Base-by-base conservation (phyloP, 2,113 vertebrate species). In the Ciconia boyciana region DNA sequence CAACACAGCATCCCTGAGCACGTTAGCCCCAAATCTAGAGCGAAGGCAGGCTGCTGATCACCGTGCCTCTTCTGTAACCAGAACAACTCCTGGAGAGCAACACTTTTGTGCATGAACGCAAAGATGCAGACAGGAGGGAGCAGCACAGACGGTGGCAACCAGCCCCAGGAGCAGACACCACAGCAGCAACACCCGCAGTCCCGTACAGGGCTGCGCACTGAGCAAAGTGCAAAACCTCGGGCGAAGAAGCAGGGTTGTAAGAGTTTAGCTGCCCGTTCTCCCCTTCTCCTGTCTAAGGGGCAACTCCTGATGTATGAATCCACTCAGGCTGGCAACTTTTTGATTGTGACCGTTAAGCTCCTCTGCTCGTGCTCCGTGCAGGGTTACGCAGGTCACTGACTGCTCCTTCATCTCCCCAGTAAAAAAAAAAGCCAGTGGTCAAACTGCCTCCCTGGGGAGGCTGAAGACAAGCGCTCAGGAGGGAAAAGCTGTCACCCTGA, bases 311-410 rank as follows among this genome's bases (percentile, higher is more conserved):
- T 61, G 52, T 69, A 93, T 70, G 75, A 90, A 74, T 58, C 68
- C 43, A 43, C 71, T 65, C 82, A 29, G 58, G 41, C 74, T 86
- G 66, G 92, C 90, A 96, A 79, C 87, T 96, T 94, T 79, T 85
- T 94, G 66, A 94, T 75, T 84, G 91, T 34, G 77, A 71, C 74
- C 41, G 2, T 93, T 90, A 94, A 82, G 84, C 65, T 83, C 31
- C 57, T 76, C 74, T 51, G 69, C 39, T 70, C 2, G 1, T 57
- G 72, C 69, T 68, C 75, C 2, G 6, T 7, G 1, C 16, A 3
- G 29, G 90, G 96, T 94, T 83, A 86, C 58, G n/a, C 62, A 74
- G 94, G 93, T 97, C 93, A 69, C 82, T 52, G 68, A 87, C 61
- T 75, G 83, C 77, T 94, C 72, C 80, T 94, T 71, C 76, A 76